These are phyloP conservation scores for Gallinago solitaria DNA, from an alignment of 2,797 vertebrate genomes.

Conservation along the genomic window DNA sequence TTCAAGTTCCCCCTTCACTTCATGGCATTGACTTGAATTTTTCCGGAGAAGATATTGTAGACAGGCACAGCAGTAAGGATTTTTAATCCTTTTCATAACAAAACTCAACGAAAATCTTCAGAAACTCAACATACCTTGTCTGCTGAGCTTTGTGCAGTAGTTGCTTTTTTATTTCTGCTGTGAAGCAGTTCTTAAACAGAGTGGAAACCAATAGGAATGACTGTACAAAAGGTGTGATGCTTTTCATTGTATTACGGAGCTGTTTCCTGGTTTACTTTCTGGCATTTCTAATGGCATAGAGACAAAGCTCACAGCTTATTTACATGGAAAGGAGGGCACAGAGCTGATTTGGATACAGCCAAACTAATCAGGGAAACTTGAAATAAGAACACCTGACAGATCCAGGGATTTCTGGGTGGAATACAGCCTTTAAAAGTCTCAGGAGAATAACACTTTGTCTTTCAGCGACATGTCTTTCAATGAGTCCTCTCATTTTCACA, in stretches of 20 bases:
- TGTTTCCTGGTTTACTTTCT: background rate
- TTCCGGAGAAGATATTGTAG: background rate
- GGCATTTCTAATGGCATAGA: background rate
- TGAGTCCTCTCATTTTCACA: slow-evolving; percentile 27
- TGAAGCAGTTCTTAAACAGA: background rate
- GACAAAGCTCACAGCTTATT: background rate
- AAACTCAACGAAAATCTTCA: background rate
- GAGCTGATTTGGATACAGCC: background rate
- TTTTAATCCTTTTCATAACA: background rate
- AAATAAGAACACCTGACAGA: slow-evolving; percentile 8
- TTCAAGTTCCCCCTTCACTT: background rate
- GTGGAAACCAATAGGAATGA: background rate
- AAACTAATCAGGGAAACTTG: background rate
- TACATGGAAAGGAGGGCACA: background rate
- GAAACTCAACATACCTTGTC: background rate
- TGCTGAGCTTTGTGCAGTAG: background rate
- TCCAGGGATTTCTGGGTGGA: background rate
- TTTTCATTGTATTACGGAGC: background rate
- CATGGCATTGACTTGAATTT: background rate
- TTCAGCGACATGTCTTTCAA: slow-evolving; percentile 7
- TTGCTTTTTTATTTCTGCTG: background rate
- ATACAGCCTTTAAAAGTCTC: background rate
- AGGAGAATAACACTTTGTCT: background rate
- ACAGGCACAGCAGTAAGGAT: background rate
- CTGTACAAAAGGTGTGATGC: background rate